phyloP scores from a whole-genome alignment of 1,140 invertebrate genomes.

The Platyscapa corneri region DNA sequence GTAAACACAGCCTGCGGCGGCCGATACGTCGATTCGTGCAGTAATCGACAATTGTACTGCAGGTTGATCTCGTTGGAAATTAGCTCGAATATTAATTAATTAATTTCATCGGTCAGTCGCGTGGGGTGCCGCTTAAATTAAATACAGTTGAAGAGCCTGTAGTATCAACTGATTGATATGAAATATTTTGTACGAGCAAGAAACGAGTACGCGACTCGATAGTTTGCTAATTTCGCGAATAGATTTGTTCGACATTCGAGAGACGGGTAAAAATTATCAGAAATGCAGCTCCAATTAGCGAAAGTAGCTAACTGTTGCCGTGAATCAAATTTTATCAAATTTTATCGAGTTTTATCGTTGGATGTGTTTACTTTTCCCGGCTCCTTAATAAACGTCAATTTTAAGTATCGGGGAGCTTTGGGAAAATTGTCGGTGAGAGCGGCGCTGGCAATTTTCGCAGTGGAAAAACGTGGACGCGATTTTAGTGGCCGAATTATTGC shows the following conservation, averaged over 20 bases:
- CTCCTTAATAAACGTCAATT: neutral
- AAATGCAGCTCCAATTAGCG: too few relatives aligned
- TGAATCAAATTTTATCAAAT: too few relatives aligned
- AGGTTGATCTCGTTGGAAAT: neutral
- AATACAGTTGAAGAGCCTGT: neutral
- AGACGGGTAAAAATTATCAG: too few relatives aligned
- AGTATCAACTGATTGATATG: neutral
- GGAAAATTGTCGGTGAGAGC: neutral
- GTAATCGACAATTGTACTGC: neutral
- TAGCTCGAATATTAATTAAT: neutral
- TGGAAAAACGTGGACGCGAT: slow-evolving; percentile 21
- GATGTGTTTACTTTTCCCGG: neutral
- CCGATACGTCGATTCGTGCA: too few relatives aligned
- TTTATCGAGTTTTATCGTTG: too few relatives aligned
- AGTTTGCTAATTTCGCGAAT: too few relatives aligned
- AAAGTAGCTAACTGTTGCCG: too few relatives aligned
- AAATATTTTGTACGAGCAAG: too few relatives aligned
- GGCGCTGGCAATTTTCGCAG: neutral
- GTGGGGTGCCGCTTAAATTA: neutral
- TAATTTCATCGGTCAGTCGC: neutral
- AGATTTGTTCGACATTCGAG: too few relatives aligned
- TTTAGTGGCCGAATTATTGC: slow-evolving; percentile 4
- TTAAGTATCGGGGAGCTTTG: slow-evolving; percentile 18
- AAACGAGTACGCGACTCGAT: too few relatives aligned
- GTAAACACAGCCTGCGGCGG: too few relatives aligned